Base-by-base conservation (phyloP, 1,140 invertebrate genomes). In the Thereuonema tuberculata region DNA sequence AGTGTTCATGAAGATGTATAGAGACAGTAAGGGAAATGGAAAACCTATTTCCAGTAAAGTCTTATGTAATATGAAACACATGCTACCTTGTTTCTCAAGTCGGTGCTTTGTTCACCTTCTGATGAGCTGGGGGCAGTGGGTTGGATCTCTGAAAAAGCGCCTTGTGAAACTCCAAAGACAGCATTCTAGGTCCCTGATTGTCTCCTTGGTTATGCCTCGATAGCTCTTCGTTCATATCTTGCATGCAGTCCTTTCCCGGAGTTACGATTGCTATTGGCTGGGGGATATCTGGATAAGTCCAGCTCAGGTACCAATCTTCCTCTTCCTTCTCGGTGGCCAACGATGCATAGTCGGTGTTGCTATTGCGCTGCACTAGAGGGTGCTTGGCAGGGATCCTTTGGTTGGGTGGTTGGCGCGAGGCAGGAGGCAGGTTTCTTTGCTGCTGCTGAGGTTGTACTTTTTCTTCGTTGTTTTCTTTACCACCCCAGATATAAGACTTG, bases 271-370 rank as follows among this genome's bases (percentile, higher is more conserved):
- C 58, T 9, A 52, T 59, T 2, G 58, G 58, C 17, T 53, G 46
- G 20, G 58, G 58, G 3, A 59, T 29, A 5, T 50, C 58, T 2
- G 58, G 58, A 29, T 59, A 59, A 23, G 12, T 59, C 58, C 58
- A 59, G n/a, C 20, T 26, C 25, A 59, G 29, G 17, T 52, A 12
- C 49, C 49, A 52, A 9, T 52, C 49, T 14, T 52, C 49, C 15
- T 52, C 15, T 15, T 52, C 24, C 12, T 52, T 24, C 5, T 52
- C 49, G 14, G 49, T 52, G 23, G 9, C 49, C 14, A 52, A 21
- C 9, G 49, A 52, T 20, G 49, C 49, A 21, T 52, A 52, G 21
- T 52, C 49, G 5, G 49, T 12, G 21, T 52, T 15, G 49, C 49
- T 52, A 21, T 52, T 14, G 23, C 15, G 15, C 14, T 52, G 49